Evolutionary conservation across 1,140 invertebrate species (phyloP).

Genomic region (Plectus sambesii): DNA sequence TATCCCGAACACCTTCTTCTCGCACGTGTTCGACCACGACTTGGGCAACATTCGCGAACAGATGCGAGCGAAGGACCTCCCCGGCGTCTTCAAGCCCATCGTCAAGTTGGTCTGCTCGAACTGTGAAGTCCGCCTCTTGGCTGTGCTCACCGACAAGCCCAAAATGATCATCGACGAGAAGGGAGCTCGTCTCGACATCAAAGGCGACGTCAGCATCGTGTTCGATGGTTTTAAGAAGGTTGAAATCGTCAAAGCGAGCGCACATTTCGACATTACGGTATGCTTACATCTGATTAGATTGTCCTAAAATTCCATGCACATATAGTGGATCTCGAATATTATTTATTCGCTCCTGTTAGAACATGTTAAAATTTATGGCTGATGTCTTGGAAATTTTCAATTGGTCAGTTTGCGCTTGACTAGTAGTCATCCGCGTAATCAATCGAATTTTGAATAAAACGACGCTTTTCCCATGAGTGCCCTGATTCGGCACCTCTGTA

Average conservation of each 20-base stretch:
- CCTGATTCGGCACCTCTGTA: too few species aligned
- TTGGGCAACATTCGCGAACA: constrained; percentile 17
- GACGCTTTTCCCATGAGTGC: too few species aligned
- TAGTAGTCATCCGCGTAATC: too few species aligned
- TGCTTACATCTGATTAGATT: background rate
- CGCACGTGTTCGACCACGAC: constrained; percentile 19
- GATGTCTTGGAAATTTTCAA: too few species aligned
- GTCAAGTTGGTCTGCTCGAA: constrained; percentile 20
- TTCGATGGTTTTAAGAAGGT: constrained; percentile 16
- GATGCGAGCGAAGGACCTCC: constrained; percentile 13
- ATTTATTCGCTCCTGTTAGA: too few species aligned
- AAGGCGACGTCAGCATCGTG: constrained; percentile 19
- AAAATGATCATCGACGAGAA: constrained; percentile 14
- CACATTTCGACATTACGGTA: constrained; percentile 24
- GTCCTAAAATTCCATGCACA: constrained; percentile 1
- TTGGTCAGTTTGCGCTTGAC: too few species aligned
- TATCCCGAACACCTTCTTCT: constrained; percentile 24
- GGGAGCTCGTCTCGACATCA: constrained; percentile 16
- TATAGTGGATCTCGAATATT: too few species aligned
- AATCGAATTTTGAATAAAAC: too few species aligned
- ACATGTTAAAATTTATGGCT: too few species aligned
- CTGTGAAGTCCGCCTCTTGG: constrained; percentile 18
- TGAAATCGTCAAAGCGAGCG: constrained; percentile 17
- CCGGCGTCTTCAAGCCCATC: constrained; percentile 16
- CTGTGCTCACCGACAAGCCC: constrained; percentile 18